Evolutionary conservation across 2,888 invertebrate species (phyloP).

Genomic region (Encarsia formosa): DNA sequence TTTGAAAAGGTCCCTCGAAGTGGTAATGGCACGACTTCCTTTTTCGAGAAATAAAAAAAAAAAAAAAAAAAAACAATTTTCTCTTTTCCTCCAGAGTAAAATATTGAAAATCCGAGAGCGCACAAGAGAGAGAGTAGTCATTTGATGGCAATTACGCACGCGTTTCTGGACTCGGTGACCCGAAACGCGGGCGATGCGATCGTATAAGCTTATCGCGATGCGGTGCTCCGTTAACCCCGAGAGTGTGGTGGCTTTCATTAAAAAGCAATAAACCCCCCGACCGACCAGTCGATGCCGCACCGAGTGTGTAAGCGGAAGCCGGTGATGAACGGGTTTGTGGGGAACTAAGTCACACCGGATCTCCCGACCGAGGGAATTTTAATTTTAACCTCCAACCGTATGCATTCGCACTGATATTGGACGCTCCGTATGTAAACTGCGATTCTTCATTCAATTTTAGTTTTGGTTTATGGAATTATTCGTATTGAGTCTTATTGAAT

Average conservation of each 20-base stretch:
- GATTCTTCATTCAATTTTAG: too few species aligned
- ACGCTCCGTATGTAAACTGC: too few species aligned
- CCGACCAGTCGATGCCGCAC: too few species aligned
- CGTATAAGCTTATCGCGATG: background rate
- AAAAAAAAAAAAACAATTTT: slow-evolving; percentile 5
- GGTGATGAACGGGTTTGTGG: slow-evolving; percentile 12
- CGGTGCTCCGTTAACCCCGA: background rate
- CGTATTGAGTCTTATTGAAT: too few species aligned
- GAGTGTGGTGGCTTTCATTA: slow-evolving; percentile 16
- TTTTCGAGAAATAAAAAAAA: background rate
- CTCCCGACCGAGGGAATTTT: slow-evolving; percentile 14
- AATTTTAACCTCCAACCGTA: too few species aligned
- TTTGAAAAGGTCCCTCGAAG: slow-evolving; percentile 17
- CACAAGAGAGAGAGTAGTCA: too few species aligned
- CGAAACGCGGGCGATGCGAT: too few species aligned
- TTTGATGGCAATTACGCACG: slow-evolving; percentile 34
- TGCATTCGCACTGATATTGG: too few species aligned
- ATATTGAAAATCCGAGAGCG: too few species aligned
- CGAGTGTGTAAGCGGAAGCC: too few species aligned
- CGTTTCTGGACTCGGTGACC: slow-evolving; percentile 10
- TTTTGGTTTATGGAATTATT: too few species aligned
- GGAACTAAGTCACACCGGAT: slow-evolving; percentile 14
- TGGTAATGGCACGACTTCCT: slow-evolving; percentile 18
- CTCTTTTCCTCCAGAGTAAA: too few species aligned
- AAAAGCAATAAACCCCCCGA: slow-evolving; percentile 19